phyloP scores from a whole-genome alignment of 2,888 invertebrate genomes.

The Tanypteryx hageni region DNA sequence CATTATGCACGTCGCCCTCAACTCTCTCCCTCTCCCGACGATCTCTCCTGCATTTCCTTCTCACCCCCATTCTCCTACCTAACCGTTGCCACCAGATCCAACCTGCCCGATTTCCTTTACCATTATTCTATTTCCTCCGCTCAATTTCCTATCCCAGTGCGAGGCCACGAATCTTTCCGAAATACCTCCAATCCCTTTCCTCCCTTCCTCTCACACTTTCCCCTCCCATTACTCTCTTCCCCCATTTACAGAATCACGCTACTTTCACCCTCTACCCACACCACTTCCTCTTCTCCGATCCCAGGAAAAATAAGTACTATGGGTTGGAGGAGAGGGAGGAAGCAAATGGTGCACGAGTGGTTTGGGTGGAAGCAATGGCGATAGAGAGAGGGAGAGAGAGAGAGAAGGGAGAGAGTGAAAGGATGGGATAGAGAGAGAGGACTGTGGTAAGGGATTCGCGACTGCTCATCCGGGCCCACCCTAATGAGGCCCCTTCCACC shows the following conservation, averaged over 20 bases:
- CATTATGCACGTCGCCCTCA: background rate
- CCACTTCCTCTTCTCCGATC: too few relatives aligned
- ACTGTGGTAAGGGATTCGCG: slow-evolving; percentile 7
- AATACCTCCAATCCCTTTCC: background rate
- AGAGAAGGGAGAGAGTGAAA: background rate
- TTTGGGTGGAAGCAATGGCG: too few relatives aligned
- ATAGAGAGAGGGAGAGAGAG: background rate
- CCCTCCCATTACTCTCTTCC: background rate
- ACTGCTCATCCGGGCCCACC: slow-evolving; percentile 15
- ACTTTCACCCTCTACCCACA: too few relatives aligned
- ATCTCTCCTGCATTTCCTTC: background rate
- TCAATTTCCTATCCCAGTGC: background rate
- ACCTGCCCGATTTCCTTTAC: too few relatives aligned
- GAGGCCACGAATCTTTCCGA: background rate
- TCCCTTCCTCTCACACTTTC: background rate
- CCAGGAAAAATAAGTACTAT: too few relatives aligned
- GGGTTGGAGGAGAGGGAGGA: too few relatives aligned
- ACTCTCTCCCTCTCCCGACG: background rate
- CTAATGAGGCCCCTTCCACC: slow-evolving; percentile 7
- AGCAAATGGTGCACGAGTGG: too few relatives aligned
- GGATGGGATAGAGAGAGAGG: background rate
- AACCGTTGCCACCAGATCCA: too few relatives aligned
- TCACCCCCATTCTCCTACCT: background rate
- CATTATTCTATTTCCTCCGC: background rate
- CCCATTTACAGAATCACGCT: too few relatives aligned